Percentiles rank a stretch among this genome's conserved stretches.
phyloP scores from a whole-genome alignment of 2,113 vertebrate species.

The Aramus guarauna region DNA sequence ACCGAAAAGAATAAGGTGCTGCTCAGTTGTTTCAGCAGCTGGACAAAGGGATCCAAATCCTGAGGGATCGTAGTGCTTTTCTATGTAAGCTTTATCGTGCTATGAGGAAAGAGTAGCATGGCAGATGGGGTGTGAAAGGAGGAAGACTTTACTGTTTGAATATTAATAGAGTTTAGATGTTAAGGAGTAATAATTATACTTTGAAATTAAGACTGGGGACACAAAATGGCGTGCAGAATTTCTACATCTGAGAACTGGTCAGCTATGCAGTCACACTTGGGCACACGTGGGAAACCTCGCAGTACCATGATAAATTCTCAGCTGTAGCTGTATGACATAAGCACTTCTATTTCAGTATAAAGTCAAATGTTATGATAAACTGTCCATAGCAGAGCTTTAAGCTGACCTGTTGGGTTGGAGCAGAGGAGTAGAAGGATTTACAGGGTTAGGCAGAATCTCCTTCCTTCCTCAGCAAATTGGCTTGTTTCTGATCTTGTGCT shows the following conservation, averaged over 20 bases:
- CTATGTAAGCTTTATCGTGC: neutral
- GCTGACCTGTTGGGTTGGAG: neutral
- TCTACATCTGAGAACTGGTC: neutral
- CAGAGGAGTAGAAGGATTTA: neutral
- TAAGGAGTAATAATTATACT: neutral
- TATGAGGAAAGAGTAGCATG: neutral
- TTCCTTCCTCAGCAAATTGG: neutral
- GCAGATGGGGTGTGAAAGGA: neutral
- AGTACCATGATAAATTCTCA: neutral
- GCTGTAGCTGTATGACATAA: neutral
- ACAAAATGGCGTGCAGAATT: neutral
- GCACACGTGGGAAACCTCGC: neutral
- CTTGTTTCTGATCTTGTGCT: neutral
- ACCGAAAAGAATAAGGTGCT: neutral
- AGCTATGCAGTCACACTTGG: neutral
- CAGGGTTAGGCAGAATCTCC: neutral
- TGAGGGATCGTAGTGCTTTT: neutral
- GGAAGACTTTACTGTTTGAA: neutral
- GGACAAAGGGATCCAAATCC: neutral
- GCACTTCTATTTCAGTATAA: neutral
- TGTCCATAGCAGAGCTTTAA: neutral
- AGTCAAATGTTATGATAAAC: neutral
- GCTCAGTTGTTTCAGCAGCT: neutral
- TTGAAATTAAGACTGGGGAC: neutral
- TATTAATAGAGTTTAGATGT: neutral